These are phyloP conservation scores for Himalopsyche kuldschensis DNA, from an alignment of 2,888 invertebrate species.

Conservation along the genomic window DNA sequence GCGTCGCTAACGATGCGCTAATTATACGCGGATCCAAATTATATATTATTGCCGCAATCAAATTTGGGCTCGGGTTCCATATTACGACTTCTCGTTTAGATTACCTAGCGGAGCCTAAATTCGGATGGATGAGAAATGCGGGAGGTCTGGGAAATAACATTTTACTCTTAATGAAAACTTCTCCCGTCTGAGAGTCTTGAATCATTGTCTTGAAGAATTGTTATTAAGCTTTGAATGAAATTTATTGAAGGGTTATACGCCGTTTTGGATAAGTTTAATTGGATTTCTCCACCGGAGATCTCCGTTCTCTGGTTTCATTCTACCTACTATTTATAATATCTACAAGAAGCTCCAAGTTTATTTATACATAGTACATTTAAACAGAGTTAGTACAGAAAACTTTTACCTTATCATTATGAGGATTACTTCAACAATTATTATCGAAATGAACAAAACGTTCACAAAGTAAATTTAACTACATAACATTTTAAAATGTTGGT, in stretches of 20 bases:
- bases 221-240: background rate
- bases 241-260: background rate
- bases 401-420: no score
- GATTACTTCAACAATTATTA: no score
- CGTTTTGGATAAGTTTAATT: slow-evolving; percentile 1
- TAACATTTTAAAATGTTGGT: no score
- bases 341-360: background rate
- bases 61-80: background rate
- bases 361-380: background rate
- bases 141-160: background rate
- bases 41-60: background rate
- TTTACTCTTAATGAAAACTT: background rate
- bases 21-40: background rate
- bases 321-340: background rate
- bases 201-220: background rate
- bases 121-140: background rate
- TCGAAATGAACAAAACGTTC: no score
- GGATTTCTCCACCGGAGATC: background rate
- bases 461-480: no score
- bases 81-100: background rate
- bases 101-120: background rate
- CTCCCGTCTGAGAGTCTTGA: background rate
- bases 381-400: background rate
- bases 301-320: background rate
- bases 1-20: background rate